These are phyloP conservation scores for Podilymbus podiceps DNA, from an alignment of 2,113 vertebrate genomes.

Conservation along the genomic window DNA sequence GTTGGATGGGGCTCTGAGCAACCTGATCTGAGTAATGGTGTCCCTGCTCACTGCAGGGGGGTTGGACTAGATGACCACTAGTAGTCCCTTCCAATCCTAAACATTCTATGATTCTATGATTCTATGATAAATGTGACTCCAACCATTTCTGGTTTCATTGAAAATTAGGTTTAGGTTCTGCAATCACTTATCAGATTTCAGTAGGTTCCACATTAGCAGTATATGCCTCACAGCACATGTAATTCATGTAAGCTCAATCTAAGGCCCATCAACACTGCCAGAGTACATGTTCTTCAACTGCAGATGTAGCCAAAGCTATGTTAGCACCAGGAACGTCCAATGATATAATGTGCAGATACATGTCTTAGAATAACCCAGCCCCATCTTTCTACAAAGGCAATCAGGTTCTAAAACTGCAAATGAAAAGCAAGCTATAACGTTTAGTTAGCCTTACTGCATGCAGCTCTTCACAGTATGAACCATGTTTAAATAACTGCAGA, in stretches of 20 bases:
- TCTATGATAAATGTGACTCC: no score
- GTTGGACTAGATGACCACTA: no score
- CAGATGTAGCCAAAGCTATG: no score
- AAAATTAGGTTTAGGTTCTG: neutral
- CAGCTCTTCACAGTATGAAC: neutral
- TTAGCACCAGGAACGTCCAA: no score
- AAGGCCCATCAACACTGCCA: neutral
- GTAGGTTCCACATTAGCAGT: neutral
- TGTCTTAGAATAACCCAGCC: rapidly evolving
- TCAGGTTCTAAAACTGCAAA: neutral
- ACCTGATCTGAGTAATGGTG: no score
- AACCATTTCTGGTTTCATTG: no score
- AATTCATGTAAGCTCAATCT: neutral
- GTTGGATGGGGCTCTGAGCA: no score
- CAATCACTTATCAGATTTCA: neutral
- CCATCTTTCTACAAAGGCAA: neutral
- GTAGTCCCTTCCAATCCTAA: no score
- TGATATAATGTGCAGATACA: neutral
- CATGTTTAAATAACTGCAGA: neutral
- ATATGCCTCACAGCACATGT: neutral
- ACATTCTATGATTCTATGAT: no score
- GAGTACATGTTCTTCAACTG: neutral
- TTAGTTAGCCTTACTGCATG: neutral
- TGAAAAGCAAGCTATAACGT: neutral
- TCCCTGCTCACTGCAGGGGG: no score